phyloP scores from a whole-genome alignment of 2,797 vertebrate species.

The Crax fasciolata region DNA sequence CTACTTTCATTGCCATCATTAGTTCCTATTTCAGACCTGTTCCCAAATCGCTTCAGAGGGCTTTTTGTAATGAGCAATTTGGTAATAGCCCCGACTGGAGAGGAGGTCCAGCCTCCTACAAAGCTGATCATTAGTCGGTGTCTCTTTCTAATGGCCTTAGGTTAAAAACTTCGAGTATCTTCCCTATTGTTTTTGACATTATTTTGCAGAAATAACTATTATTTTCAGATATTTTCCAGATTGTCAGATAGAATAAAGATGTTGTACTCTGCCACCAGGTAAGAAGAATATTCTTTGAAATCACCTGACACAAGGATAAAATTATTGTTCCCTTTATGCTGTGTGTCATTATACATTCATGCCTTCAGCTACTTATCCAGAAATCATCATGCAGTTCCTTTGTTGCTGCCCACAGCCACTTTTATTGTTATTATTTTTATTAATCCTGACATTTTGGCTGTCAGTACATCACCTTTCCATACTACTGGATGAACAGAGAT shows the following conservation, averaged over 20 bases:
- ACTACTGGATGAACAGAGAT: neutral
- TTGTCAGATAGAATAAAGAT: conserved; percentile 23
- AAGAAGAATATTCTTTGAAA: conserved; percentile 20
- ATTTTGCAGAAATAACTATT: neutral
- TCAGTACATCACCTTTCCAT: neutral
- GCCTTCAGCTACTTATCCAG: conserved; percentile 21
- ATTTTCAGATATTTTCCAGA: conserved; percentile 2
- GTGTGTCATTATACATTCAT: neutral
- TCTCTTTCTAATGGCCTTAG: neutral
- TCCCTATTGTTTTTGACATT: conserved; percentile 3
- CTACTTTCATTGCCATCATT: neutral
- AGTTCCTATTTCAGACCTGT: neutral
- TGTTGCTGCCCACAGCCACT: conserved; percentile 1
- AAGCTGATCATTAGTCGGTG: neutral
- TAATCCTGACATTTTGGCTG: neutral
- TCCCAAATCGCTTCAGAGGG: neutral
- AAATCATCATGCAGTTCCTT: neutral
- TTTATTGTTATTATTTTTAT: neutral
- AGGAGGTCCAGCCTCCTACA: neutral
- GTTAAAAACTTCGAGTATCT: neutral
- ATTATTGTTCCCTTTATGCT: neutral
- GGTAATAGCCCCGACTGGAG: neutral
- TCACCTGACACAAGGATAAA: neutral
- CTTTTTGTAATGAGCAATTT: neutral
- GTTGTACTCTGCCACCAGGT: neutral